Percentiles rank a stretch among this genome's conserved stretches.
Conservation (phyloP, 2,797 vertebrate genomes). For the Manis pentadactyla region DNA sequence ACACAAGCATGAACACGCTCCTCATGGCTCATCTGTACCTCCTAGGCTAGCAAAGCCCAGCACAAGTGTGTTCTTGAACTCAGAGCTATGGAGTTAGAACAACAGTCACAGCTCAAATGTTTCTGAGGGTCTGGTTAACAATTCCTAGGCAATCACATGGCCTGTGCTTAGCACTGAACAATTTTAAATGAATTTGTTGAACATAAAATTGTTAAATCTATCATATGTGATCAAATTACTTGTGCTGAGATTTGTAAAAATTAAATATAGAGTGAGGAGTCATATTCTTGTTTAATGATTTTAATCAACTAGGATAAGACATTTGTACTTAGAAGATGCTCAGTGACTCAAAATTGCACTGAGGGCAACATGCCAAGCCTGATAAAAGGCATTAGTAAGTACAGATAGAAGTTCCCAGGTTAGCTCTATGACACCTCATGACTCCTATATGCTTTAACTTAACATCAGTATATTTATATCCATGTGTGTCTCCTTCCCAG, state of each 20-base stretch:
- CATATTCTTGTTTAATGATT: background rate
- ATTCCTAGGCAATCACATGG: background rate
- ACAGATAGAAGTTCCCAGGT: background rate
- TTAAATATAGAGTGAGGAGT: background rate
- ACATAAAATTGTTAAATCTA: background rate
- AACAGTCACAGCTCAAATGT: background rate
- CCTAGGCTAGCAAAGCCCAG: fast-evolving
- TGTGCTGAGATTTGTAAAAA: background rate
- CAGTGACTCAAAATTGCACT: background rate
- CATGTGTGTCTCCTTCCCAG: background rate
- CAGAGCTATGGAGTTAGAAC: background rate
- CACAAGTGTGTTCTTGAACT: background rate
- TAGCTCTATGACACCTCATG: background rate
- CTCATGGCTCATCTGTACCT: background rate
- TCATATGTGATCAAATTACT: background rate
- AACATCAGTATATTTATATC: background rate
- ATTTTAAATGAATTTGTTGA: background rate
- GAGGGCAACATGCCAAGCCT: background rate
- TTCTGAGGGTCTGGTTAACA: background rate
- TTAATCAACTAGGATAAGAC: background rate
- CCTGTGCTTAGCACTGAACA: background rate
- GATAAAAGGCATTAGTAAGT: background rate
- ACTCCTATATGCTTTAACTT: background rate
- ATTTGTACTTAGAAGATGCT: background rate
- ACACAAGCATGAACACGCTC: background rate